These are phyloP conservation scores for Graphium colonna DNA, from an alignment of 2,888 invertebrate species.

Conservation along the genomic window DNA sequence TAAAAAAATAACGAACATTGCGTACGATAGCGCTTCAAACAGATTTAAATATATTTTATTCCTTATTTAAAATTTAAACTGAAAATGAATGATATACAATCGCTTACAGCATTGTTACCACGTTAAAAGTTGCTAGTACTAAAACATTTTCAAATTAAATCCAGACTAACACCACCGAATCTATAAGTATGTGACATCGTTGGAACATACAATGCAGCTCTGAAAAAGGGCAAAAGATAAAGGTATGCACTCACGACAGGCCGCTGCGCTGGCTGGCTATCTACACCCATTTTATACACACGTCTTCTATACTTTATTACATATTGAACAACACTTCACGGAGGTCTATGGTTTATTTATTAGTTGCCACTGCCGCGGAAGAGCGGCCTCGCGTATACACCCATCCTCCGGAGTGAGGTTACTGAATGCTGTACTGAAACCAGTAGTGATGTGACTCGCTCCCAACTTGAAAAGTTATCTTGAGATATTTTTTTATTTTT, in stretches of 20 bases:
- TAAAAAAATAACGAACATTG: too few species aligned
- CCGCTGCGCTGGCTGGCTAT: slow-evolving; percentile 53
- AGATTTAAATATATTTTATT: too few species aligned
- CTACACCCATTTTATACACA: slow-evolving; percentile 58
- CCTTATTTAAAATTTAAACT: too few species aligned
- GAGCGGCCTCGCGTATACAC: slow-evolving; percentile 44
- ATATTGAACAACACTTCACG: slow-evolving; percentile 32
- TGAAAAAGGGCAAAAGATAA: slow-evolving; percentile 23
- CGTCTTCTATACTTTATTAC: slow-evolving; percentile 39
- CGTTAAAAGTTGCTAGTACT: too few species aligned
- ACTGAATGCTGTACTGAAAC: slow-evolving; percentile 36
- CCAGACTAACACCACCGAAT: neutral
- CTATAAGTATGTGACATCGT: slow-evolving; percentile 1
- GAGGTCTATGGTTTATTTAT: slow-evolving; percentile 30
- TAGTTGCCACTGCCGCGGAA: slow-evolving; percentile 38
- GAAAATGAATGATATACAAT: too few species aligned
- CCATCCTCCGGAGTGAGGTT: slow-evolving; percentile 42
- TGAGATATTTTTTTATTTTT: slow-evolving; percentile 1
- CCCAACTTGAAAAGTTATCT: slow-evolving; percentile 12
- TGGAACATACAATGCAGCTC: slow-evolving; percentile 21
- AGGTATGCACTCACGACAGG: slow-evolving; percentile 45
- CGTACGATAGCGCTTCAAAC: too few species aligned
- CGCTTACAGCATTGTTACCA: too few species aligned
- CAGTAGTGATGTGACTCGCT: slow-evolving; percentile 27
- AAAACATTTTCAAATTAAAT: too few species aligned